Conservation (phyloP, 1,140 invertebrate species). For the Drosophila insularis region DNA sequence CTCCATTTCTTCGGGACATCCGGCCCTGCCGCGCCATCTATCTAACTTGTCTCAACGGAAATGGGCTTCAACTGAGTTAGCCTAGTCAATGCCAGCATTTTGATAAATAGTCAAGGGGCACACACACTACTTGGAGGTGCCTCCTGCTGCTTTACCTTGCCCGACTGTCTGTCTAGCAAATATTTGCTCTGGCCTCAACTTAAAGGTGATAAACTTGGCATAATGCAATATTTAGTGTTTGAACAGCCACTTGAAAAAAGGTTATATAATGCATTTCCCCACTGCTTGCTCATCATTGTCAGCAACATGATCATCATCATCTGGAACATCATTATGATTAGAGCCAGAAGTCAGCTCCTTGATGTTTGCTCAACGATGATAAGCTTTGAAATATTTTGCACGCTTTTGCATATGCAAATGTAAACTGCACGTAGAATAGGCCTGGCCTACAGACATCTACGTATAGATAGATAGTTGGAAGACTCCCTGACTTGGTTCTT, state of each 20-base stretch:
- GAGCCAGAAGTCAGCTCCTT: not conserved
- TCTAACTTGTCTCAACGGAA: slow-evolving; percentile 37
- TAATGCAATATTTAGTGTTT: slow-evolving; percentile 69
- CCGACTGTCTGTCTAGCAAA: slow-evolving; percentile 31
- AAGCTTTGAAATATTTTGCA: slow-evolving; percentile 63
- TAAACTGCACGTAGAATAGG: slow-evolving; percentile 13
- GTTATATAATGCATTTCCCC: slow-evolving; percentile 47
- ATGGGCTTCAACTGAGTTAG: slow-evolving; percentile 40
- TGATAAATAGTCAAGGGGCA: slow-evolving; percentile 44
- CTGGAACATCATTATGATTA: slow-evolving; percentile 12
- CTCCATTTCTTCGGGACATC: slow-evolving; percentile 22
- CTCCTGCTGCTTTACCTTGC: too few species aligned
- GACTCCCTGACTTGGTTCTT: not conserved
- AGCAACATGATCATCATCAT: not conserved
- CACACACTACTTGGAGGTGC: slow-evolving; percentile 2
- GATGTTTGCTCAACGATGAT: slow-evolving; percentile 57
- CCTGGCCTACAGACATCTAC: slow-evolving; percentile 2
- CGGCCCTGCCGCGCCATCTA: slow-evolving; percentile 9
- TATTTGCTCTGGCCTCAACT: slow-evolving; percentile 58
- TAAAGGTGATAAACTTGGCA: slow-evolving; percentile 68
- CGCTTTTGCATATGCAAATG: slow-evolving; percentile 47
- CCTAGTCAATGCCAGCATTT: slow-evolving; percentile 24
- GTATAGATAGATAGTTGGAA: slow-evolving; percentile 20
- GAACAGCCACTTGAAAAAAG: slow-evolving; percentile 49
- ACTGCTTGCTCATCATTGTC: not conserved